Base-by-base conservation (phyloP, 2,113 vertebrate species). In the Nansenia antarctica region DNA sequence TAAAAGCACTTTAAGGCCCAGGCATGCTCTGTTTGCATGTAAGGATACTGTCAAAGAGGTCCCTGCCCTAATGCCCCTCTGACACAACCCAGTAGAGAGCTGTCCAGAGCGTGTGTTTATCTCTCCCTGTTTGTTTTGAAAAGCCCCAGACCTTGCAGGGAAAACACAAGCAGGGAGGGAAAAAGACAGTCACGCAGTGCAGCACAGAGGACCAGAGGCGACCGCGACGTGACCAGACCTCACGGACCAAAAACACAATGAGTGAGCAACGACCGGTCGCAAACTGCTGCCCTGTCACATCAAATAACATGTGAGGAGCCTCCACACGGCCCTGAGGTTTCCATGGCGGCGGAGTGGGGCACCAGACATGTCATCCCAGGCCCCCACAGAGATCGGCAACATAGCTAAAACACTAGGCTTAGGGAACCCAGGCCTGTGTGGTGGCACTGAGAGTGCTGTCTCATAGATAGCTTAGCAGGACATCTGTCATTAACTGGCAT, bases 121-220 rank as follows among this genome's bases (percentile, higher is more conserved):
- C 86, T 35, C 22, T 76, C 83, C 79, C 73, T 90, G 86, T 90
- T 91, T 90, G 86, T 90, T 91, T 90, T 83, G 87, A 88, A 78
- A 90, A 89, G 87, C 85, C 79, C 66, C 87, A 89, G 88, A 85
- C 85, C 78, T 85, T 76, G 84, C 84, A 86, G 83, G 83, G 80
- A 87, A 89, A 90, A 87, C 82, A 87, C 84, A 87, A 85, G 88
- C 61, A 82, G 75, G 81, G 81, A 81, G 80, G 77, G 78, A 79
- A 49, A 55, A 64, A 65, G 74, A 22, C 15, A 84, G 77, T 87
- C 84, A 82, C 64, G 67, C 62, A 57, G 85, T 1, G 69, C 64
- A 37, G 78, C 57, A 5, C 55, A 57, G 73, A 66, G 69, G 70
- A 82, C 65, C 77, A 69, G 60, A 60, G 31, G 67, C 30, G 34